phyloP scores from a whole-genome alignment of 2,888 invertebrate genomes.

The Drosophila ustulata region DNA sequence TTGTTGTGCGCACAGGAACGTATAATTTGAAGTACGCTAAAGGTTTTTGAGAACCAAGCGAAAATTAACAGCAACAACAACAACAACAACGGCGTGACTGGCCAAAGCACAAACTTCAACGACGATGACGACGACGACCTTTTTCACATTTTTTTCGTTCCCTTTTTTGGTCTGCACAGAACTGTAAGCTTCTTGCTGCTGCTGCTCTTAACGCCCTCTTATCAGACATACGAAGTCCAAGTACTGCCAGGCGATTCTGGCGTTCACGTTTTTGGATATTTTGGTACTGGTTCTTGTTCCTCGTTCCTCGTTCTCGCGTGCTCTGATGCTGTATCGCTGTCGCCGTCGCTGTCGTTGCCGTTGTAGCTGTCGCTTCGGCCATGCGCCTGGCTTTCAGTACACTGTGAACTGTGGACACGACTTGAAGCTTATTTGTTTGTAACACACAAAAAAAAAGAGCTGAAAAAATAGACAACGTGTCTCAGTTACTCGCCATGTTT shows the following conservation, averaged over 20 bases:
- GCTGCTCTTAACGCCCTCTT: constrained; percentile 55
- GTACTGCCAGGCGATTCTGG: background rate
- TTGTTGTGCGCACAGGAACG: constrained; percentile 38
- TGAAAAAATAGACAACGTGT: constrained; percentile 16
- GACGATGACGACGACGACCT: constrained; percentile 16
- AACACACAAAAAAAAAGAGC: background rate
- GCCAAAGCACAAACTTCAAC: constrained; percentile 35
- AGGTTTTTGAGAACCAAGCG: constrained; percentile 40
- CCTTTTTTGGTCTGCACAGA: constrained; percentile 53
- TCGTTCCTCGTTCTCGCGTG: constrained; percentile 15
- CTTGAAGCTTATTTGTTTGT: constrained; percentile 24
- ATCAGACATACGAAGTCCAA: constrained; percentile 45
- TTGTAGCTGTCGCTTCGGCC: constrained; percentile 24
- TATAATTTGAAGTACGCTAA: constrained; percentile 68
- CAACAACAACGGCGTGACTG: constrained; percentile 41
- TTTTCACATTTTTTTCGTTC: constrained; percentile 8
- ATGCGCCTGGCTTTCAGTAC: constrained; percentile 61
- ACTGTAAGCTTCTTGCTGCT: constrained; percentile 37
- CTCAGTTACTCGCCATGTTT: constrained; percentile 16
- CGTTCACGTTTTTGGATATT: constrained; percentile 20
- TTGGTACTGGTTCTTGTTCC: constrained; percentile 27
- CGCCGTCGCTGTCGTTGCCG: background rate
- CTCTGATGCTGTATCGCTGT: constrained; percentile 56
- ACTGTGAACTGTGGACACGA: constrained; percentile 64
- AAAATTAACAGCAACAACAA: constrained; percentile 23